phyloP scores from a whole-genome alignment of 2,113 vertebrate species.

The Oreochromis tanganicae region DNA sequence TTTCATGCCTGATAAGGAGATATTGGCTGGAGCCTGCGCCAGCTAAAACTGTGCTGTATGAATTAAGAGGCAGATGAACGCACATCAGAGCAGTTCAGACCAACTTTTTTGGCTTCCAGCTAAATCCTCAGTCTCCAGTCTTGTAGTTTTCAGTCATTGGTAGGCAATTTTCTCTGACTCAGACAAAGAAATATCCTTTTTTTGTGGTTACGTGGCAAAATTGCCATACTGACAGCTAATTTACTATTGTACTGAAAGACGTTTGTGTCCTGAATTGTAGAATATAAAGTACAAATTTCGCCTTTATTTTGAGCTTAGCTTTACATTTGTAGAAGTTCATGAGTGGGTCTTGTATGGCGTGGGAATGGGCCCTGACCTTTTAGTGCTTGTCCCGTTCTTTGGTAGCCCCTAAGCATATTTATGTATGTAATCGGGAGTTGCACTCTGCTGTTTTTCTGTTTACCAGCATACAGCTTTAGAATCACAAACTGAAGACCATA shows the following conservation, averaged over 20 bases:
- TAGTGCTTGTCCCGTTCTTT: not conserved
- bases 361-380: not conserved
- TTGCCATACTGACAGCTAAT: accelerated
- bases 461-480: not conserved
- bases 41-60: not conserved
- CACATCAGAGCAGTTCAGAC: not conserved
- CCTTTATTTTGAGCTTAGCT: not conserved
- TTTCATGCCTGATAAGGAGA: not conserved
- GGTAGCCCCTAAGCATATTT: not conserved
- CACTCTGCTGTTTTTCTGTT: not conserved
- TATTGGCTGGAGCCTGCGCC: not conserved
- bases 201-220: accelerated
- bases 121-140: not conserved
- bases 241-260: accelerated
- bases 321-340: accelerated
- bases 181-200: not conserved
- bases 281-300: not conserved
- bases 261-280: not conserved
- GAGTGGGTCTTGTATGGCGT: not conserved
- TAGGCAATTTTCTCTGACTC: not conserved
- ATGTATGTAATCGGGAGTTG: not conserved
- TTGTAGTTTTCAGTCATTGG: not conserved
- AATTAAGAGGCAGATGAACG: not conserved
- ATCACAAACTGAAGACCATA: not conserved
- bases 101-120: not conserved